A percentile compares a stretch with the other conserved stretches of the same genome.
Conservation (phyloP, 2,113 vertebrate species). For the Epinephelus lanceolatus region DNA sequence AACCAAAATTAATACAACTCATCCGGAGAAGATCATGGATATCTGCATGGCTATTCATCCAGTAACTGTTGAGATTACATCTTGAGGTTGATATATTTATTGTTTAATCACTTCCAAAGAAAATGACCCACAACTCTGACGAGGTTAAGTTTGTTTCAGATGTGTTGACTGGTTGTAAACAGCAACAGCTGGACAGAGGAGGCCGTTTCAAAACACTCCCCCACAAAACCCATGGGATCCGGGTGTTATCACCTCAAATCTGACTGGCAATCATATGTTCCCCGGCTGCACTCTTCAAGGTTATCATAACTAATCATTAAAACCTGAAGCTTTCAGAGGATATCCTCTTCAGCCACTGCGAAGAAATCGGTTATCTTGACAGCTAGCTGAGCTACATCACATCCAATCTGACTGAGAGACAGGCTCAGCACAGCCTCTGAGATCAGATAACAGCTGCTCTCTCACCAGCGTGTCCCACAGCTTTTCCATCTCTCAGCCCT, state of each 20-base stretch:
- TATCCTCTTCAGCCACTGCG: conserved; percentile 56
- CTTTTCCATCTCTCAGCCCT: conserved; percentile 37
- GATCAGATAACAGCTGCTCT: conserved; percentile 69
- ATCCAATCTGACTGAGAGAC: conserved; percentile 66
- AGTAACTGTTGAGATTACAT: background rate
- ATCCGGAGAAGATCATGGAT: background rate
- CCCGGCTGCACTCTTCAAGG: conserved; percentile 50
- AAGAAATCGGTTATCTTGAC: conserved; percentile 67
- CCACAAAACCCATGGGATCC: conserved; percentile 36
- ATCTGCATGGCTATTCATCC: background rate
- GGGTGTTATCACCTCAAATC: conserved; percentile 65
- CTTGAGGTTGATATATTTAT: background rate
- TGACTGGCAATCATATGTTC: conserved; percentile 55
- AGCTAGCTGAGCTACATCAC: conserved; percentile 69
- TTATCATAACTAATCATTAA: conserved; percentile 67
- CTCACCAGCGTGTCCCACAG: conserved; percentile 21
- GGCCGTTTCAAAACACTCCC: background rate
- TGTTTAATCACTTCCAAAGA: background rate
- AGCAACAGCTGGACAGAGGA: conserved; percentile 47
- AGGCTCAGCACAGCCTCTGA: conserved; percentile 43
- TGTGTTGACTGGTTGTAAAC: conserved; percentile 39
- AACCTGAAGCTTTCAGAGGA: conserved; percentile 64
- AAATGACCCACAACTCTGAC: background rate
- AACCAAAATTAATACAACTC: background rate
- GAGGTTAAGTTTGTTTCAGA: conserved; percentile 37